Base-by-base conservation (phyloP, 2,113 vertebrate genomes). In the Actenoides hombroni region DNA sequence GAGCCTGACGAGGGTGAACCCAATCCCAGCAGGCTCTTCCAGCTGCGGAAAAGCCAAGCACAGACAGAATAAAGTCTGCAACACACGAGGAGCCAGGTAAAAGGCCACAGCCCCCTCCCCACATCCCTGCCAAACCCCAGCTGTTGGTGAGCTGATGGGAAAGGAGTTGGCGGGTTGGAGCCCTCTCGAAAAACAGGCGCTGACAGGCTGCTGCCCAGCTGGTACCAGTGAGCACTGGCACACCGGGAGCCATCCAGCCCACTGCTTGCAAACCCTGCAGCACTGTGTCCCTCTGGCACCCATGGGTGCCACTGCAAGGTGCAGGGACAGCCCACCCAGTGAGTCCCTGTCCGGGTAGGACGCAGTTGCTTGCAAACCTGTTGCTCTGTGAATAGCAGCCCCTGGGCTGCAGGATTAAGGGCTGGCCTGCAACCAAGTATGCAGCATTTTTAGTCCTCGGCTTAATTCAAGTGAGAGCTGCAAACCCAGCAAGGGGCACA, bases 331-430 rank as follows among this genome's bases (percentile, higher is more conserved):
- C 60, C 64, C 46, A 16, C 20, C 33, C 71, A 4, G 2, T 40
- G 9, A 25, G 44, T 69, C 60, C 65, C 56, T 1, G 0, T 19
- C 23, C 71, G 11, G 1, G 80, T 73, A 75, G 15, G 51, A 10
- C 0, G 3, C 95, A 95, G 91, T 94, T 97, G 95, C 80, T 94
- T 17, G 54, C 87, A 88, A 97, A 97, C 94, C 94, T 95, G 94
- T 96, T 84, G 83, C 70, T 92, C 94, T 86, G 42, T 0, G 11
- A 96, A 97, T 95, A 95, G 94, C 92, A 95, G 91, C 91, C 92
- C 91, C 92, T 14, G 1, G 69, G 88, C 74, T 1, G 0, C 0
- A 2, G 94, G 95, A 97, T 97, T 96, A 97, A 68, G 86, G 89
- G 69, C 77, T 96, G 95, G 96, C 88, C 73, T 12, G 76, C 29